Base-by-base conservation (phyloP, 64 coral and sea anemone genomes). In the Actinia tenebrosa region DNA sequence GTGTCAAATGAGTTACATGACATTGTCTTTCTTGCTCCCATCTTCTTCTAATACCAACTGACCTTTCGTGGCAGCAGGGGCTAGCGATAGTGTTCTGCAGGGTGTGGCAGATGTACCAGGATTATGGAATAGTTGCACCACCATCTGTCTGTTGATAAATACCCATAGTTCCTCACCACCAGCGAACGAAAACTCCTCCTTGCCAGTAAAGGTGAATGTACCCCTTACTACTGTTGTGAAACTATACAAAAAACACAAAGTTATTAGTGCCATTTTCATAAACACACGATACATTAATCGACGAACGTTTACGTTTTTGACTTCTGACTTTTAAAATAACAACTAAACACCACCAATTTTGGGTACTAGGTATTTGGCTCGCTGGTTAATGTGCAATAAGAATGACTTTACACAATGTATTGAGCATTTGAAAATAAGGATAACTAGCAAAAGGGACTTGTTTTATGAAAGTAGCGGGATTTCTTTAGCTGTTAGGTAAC, bases 141-240 rank as follows among this genome's bases (percentile, higher is more conserved):
- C 95, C 46, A 94, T 52, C 30, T 92, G 66, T 44, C 89, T 89
- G 87, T 94, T 92, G 56, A 98, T 89, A n/a, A 94, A 94, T 44
- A 98, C 92, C 92, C 92, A 98, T 16, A 98, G 91, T 25, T 98
- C 95, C 60, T 98, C 95, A 43, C 95, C 95, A 44, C 95, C 95
- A n/a, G 95, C 92, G 59, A 98, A 94, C 8, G 92, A 87, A 83
- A 98, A 90, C 56, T 94, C 88, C 85, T 98, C 95, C 56, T 90
- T 72, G 25, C 95, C 92, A 87, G 92, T 89, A 75, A 94, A 98
- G 44, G 90, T 94, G 80, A 98, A 94, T 9, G 95, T 71, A 25
- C 84, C 84, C 83, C 91, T 94, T 16, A 94, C 90, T 69, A 88
- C 88, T 23, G 92, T 56, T 2, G 95, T 98, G 16, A 52, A 87